These are phyloP conservation scores for Anthonomus grandis DNA, from an alignment of 1,140 invertebrate genomes.

Conservation along the genomic window DNA sequence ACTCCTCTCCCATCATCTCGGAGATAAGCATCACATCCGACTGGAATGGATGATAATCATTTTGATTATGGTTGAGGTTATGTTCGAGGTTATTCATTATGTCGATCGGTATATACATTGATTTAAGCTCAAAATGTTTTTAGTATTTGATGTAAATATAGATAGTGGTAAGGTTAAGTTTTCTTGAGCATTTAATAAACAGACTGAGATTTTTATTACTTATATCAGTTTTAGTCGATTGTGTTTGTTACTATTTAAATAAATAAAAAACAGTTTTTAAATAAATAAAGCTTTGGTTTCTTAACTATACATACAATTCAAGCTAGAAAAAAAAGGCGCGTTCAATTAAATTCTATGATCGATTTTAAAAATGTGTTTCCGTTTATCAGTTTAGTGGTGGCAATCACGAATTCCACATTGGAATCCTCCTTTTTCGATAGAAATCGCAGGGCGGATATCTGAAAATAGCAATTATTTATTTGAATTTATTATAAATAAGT, in stretches of 20 bases:
- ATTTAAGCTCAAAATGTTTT: too few relatives aligned
- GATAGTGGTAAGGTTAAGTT: too few relatives aligned
- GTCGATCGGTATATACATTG: conserved; percentile 52
- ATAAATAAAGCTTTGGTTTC: too few relatives aligned
- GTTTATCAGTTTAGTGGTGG: conserved; percentile 91
- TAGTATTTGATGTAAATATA: too few relatives aligned
- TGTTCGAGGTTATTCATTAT: conserved; percentile 83
- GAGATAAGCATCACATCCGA: conserved; percentile 84
- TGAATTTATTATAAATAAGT: too few relatives aligned
- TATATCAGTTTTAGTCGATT: too few relatives aligned
- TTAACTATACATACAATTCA: too few relatives aligned
- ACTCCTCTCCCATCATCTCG: conserved; percentile 81
- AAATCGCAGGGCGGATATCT: conserved; percentile 85
- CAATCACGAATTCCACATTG: conserved; percentile 87
- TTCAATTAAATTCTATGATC: conserved; percentile 63
- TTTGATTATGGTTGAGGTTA: conserved; percentile 92
- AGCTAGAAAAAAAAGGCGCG: too few relatives aligned
- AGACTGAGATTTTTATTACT: too few relatives aligned
- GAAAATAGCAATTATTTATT: conserved; percentile 22
- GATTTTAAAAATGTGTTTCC: conserved; percentile 80
- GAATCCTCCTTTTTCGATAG: conserved; percentile 89
- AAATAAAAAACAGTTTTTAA: too few relatives aligned
- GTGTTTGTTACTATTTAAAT: too few relatives aligned
- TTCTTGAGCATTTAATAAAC: too few relatives aligned
- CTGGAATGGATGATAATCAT: conserved; percentile 97